These are phyloP conservation scores for Pteria penguin DNA, from an alignment of 2,888 invertebrate genomes.

Conservation along the genomic window DNA sequence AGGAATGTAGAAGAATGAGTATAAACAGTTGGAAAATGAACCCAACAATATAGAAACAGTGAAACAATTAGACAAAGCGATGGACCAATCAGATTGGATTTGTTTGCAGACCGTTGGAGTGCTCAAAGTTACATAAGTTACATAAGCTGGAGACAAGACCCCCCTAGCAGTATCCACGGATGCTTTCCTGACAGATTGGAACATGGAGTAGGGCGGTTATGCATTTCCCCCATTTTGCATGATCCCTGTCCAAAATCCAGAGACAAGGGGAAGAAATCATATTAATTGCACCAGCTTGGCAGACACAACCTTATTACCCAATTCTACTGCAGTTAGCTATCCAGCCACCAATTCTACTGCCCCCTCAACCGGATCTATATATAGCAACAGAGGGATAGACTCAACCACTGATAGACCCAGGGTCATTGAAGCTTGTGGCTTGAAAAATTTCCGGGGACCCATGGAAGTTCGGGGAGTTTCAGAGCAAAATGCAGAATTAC, in stretches of 20 bases:
- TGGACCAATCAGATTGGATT: not conserved
- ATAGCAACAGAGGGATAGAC: not conserved
- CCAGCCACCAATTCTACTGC: not conserved
- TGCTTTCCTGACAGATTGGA: not conserved
- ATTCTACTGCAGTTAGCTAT: not conserved
- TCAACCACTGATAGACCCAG: not conserved
- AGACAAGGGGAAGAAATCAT: constrained; percentile 1
- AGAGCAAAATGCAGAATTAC: not conserved
- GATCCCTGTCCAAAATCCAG: not conserved
- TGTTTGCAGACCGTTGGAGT: constrained; percentile 2
- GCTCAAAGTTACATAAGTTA: not conserved
- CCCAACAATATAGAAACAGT: not conserved
- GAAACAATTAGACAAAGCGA: not conserved
- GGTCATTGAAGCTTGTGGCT: not conserved
- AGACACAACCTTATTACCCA: not conserved
- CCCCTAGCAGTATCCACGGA: not conserved
- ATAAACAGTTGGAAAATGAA: constrained; percentile 21
- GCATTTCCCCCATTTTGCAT: constrained; percentile 5
- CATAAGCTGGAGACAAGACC: not conserved
- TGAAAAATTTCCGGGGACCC: not conserved
- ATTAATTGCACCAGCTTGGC: not conserved
- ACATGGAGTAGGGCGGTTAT: not conserved
- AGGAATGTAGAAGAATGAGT: not conserved
- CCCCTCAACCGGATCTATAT: not conserved
- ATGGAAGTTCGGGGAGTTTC: not conserved